A percentile compares a stretch with the other conserved stretches of the same genome.
Evolutionary conservation across 2,113 vertebrate species (phyloP).

Genomic region (Dunckerocampus dactyliophorus): DNA sequence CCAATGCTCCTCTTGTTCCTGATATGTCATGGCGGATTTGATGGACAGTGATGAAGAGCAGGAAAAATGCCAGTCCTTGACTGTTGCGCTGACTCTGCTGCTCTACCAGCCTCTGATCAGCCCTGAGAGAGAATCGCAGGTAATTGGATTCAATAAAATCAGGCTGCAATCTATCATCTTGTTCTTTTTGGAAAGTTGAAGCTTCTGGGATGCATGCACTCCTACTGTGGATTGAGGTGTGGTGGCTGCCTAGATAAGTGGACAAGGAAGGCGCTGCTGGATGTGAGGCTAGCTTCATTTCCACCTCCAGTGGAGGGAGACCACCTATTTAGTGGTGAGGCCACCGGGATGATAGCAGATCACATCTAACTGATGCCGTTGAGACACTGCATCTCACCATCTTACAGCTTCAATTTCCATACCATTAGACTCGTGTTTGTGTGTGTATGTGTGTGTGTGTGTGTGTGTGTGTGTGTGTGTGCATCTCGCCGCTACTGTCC

Average conservation of each 20-base stretch:
- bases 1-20: slow-evolving; percentile 52
- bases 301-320: slow-evolving; percentile 79
- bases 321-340: slow-evolving; percentile 70
- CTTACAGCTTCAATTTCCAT: slow-evolving; percentile 60
- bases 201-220: slow-evolving; percentile 16
- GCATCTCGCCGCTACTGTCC: slow-evolving; percentile 15
- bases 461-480: slow-evolving; percentile 18
- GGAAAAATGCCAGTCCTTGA: slow-evolving; percentile 32
- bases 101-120: slow-evolving; percentile 32
- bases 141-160: slow-evolving; percentile 46
- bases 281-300: slow-evolving; percentile 73
- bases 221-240: slow-evolving; percentile 15
- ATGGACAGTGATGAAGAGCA: slow-evolving; percentile 56
- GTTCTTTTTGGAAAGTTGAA: slow-evolving; percentile 38
- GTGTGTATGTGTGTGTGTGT: not conserved
- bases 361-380: slow-evolving; percentile 54
- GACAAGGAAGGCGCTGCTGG: slow-evolving; percentile 44
- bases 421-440: slow-evolving; percentile 47
- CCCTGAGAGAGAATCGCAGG: slow-evolving; percentile 33
- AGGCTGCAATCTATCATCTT: slow-evolving; percentile 39
- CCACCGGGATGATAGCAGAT: slow-evolving; percentile 73
- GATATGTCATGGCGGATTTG: slow-evolving; percentile 36
- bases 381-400: slow-evolving; percentile 45
- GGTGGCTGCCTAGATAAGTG: slow-evolving; percentile 36
- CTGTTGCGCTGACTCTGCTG: slow-evolving; percentile 54